Evolutionary conservation across 2,888 invertebrate genomes (phyloP), one percentile per base, ranked within the genome.

Genomic region (Gisinianus flammeolus): DNA sequence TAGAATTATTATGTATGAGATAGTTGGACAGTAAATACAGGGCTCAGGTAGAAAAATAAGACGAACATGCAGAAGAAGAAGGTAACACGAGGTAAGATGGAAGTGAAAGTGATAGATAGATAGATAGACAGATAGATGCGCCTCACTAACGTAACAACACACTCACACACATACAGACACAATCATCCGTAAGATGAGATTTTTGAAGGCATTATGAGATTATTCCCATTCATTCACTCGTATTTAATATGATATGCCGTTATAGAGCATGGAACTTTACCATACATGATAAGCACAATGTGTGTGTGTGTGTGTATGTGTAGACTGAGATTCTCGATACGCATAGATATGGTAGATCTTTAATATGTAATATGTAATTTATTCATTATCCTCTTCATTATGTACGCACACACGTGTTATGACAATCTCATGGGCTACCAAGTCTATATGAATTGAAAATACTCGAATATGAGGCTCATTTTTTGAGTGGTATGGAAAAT

Each of bases 201-300:
- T 44, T 44, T 33, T 69, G 69, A 69, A 69, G 69, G 69, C 26
- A 69, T 69, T 33, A 69, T 69, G 69, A 69, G 69, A 35, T 69
- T 69, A 69, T 44, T 64, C 26, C 22, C 58, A 58, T 22, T 58
- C 58, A 58, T 10, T 58, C 58, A 16, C 5, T 2, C 64, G 30
- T 64, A 64, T 16, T 16, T 44, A 19, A 2, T 44, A 44, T 44
- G 44, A 44, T 44, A 1, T 44, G 44, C 44, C 44, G 44, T 44
- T 44, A 44, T 35, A 8, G 35, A 8, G 12, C 35, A 35, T 35
- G 6, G 19, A 4, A 6, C 6, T 44, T 44, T 6, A 44, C 19
- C 12, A 12, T 44, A 16, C 19, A 58, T 10, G 22, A 8, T 5
- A 58, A 58, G 10, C 3, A 58, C 26, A 26, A 4, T 62, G 22